Conservation (phyloP, 2,888 invertebrate genomes). For the Ophion ventricosus region DNA sequence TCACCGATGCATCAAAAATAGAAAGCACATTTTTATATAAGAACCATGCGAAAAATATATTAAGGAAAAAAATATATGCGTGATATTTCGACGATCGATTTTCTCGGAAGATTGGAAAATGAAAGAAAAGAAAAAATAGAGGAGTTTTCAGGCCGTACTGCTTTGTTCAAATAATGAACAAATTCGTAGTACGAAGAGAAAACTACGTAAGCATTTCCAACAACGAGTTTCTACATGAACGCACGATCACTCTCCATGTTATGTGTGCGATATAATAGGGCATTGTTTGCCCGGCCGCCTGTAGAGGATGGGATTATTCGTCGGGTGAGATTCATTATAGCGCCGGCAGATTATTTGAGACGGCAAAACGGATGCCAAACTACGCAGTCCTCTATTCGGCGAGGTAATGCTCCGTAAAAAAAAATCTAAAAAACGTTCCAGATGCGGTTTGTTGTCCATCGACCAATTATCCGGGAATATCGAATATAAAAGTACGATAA, state of each 20-base stretch:
- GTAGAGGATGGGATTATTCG: conserved; percentile 56
- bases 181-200: conserved; percentile 31
- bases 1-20: too few relatives aligned
- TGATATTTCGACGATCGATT: not conserved
- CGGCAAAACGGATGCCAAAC: conserved; percentile 35
- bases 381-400: conserved; percentile 9
- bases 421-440: conserved; percentile 6
- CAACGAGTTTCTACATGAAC: conserved; percentile 28
- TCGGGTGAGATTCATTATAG: conserved; percentile 56
- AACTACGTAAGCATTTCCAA: conserved; percentile 21
- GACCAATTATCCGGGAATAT: conserved; percentile 34
- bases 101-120: not conserved
- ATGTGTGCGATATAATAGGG: conserved; percentile 44
- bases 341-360: conserved; percentile 45
- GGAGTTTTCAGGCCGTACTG: not conserved
- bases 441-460: conserved; percentile 17
- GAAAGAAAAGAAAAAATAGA: conserved; percentile 7
- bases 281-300: conserved; percentile 51
- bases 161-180: conserved; percentile 25
- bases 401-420: conserved; percentile 24
- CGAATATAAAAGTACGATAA: not conserved
- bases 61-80: not conserved
- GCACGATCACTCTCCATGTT: conserved; percentile 34
- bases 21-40: not conserved
- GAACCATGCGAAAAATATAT: not conserved